Conservation (phyloP, 2,113 vertebrate species). For the Cardinalis cardinalis region DNA sequence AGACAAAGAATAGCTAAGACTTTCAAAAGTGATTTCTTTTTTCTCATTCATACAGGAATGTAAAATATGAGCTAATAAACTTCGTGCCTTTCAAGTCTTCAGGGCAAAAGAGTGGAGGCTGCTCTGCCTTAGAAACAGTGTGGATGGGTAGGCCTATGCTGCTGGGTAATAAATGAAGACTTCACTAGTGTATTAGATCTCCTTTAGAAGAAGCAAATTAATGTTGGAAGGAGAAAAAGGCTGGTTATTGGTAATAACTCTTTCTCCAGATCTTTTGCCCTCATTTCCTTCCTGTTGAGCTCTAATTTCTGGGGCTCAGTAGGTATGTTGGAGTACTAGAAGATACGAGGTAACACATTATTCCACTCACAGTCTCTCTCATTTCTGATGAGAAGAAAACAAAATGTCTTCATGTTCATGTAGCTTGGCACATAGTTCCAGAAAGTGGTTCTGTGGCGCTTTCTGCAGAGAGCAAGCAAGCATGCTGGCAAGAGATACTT, state of each 20-base stretch:
- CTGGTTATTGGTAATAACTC: not conserved
- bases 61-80: constrained; percentile 34
- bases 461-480: not conserved
- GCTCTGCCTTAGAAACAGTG: not conserved
- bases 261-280: not conserved
- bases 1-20: not conserved
- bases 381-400: not conserved
- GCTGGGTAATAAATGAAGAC: not conserved
- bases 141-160: not conserved
- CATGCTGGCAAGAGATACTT: not conserved
- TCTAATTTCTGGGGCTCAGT: not conserved
- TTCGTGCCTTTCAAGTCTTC: not conserved
- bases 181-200: not conserved
- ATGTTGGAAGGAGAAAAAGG: not conserved
- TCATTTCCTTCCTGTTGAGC: not conserved
- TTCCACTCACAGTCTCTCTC: not conserved
- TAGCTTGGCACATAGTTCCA: not conserved
- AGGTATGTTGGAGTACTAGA: not conserved
- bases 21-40: not conserved
- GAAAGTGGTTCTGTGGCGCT: not conserved
- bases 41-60: constrained; percentile 6
- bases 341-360: not conserved
- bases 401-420: not conserved
- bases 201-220: not conserved
- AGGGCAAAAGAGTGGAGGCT: not conserved